Percentiles rank a stretch among this genome's conserved stretches.
Evolutionary conservation across 1,140 invertebrate genomes (phyloP).

Genomic region (Drosophila kanapiae): DNA sequence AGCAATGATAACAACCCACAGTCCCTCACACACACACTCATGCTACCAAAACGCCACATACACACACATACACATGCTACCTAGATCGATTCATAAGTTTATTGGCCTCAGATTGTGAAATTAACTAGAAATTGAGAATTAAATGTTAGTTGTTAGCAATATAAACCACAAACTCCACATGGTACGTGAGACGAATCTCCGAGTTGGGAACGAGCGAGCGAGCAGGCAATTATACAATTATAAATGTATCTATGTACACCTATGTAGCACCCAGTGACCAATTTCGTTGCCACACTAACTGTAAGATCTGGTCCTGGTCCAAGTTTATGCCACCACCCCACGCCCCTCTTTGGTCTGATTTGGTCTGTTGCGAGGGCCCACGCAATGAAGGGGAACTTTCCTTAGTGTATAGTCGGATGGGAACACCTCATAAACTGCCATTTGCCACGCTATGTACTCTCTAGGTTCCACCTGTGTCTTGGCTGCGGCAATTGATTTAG

Average conservation of each 20-base stretch:
- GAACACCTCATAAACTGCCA: slow-evolving; percentile 75
- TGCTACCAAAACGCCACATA: slow-evolving; percentile 37
- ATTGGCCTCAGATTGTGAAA: slow-evolving; percentile 72
- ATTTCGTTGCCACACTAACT: slow-evolving; percentile 27
- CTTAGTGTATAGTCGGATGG: slow-evolving; percentile 40
- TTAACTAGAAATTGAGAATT: slow-evolving; percentile 63
- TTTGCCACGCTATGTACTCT: slow-evolving; percentile 69
- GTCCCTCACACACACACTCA: slow-evolving; percentile 34
- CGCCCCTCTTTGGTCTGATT: slow-evolving; percentile 1
- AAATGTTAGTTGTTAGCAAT: slow-evolving; percentile 78
- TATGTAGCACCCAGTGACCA: slow-evolving; percentile 27
- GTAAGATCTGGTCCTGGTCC: slow-evolving; percentile 26
- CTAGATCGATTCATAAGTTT: slow-evolving; percentile 74
- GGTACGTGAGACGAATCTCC: slow-evolving; percentile 9
- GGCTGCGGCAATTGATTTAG: slow-evolving; percentile 71
- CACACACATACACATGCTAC: slow-evolving; percentile 67
- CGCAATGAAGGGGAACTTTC: slow-evolving; percentile 19
- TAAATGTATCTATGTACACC: slow-evolving; percentile 24
- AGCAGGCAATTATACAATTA: slow-evolving; percentile 6
- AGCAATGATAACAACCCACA: slow-evolving; percentile 16
- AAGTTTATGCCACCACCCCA: background rate
- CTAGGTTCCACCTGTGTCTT: slow-evolving; percentile 66
- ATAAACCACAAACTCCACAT: slow-evolving; percentile 42
- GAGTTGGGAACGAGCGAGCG: slow-evolving; percentile 11
- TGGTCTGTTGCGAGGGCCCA: slow-evolving; percentile 17